These are phyloP conservation scores for Fragum whitleyi DNA, from an alignment of 2,888 invertebrate genomes.

Conservation along the genomic window DNA sequence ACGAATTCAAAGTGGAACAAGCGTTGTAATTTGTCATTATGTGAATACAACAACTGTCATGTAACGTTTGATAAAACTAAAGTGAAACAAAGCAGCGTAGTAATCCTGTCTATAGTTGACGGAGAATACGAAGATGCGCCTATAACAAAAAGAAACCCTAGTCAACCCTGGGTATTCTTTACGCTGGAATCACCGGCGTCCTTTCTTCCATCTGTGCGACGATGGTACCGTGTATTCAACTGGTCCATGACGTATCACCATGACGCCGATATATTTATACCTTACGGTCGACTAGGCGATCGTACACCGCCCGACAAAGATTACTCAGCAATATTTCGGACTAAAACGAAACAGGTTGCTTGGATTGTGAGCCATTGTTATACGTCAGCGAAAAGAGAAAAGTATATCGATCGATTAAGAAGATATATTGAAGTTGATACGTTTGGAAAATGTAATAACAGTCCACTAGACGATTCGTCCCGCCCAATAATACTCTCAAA, in stretches of 20 bases:
- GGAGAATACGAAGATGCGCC: slow-evolving; percentile 11
- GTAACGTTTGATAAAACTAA: slow-evolving; percentile 24
- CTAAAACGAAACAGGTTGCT: slow-evolving; percentile 52
- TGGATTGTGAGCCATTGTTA: slow-evolving; percentile 66
- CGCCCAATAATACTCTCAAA: background rate
- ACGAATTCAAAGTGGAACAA: background rate
- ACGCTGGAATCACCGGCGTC: slow-evolving; percentile 40
- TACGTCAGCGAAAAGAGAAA: slow-evolving; percentile 46
- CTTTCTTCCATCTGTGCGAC: background rate
- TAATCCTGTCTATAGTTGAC: slow-evolving; percentile 36
- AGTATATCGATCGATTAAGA: slow-evolving; percentile 88
- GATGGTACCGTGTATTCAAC: slow-evolving; percentile 52
- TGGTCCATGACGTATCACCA: slow-evolving; percentile 43
- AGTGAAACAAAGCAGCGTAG: slow-evolving; percentile 28
- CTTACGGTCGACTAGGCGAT: slow-evolving; percentile 50
- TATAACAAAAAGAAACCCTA: slow-evolving; percentile 10
- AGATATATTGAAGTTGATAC: slow-evolving; percentile 90
- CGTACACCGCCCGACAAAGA: slow-evolving; percentile 24
- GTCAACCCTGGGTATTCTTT: slow-evolving; percentile 52
- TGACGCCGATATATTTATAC: slow-evolving; percentile 68
- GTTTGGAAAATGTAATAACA: slow-evolving; percentile 80
- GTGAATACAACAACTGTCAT: slow-evolving; percentile 32
- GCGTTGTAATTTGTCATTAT: background rate
- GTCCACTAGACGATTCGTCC: slow-evolving; percentile 35
- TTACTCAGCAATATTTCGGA: slow-evolving; percentile 47